A percentile compares a stretch with the other conserved stretches of the same genome.
phyloP scores from a whole-genome alignment of 2,797 vertebrate genomes.

The Falco concolor region DNA sequence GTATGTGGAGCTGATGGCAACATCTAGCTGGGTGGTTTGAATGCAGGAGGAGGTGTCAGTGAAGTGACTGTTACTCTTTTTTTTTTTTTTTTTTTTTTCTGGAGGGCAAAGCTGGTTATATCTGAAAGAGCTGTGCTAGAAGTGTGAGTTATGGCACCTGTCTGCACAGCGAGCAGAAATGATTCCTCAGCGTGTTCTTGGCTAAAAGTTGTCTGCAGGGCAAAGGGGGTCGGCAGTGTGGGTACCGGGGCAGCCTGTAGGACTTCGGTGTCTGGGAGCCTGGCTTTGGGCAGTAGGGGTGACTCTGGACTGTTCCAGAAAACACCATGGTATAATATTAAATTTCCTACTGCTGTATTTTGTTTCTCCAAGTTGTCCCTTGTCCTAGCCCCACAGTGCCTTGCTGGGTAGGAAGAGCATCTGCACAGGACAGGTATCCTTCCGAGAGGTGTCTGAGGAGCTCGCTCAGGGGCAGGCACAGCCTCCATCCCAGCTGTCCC shows the following conservation, averaged over 20 bases:
- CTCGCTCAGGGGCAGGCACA: neutral
- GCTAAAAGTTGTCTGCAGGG: neutral
- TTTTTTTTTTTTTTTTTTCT: neutral
- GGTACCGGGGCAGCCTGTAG: neutral
- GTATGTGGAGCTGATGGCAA: neutral
- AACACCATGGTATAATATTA: neutral
- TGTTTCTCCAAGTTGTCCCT: neutral
- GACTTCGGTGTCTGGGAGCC: neutral
- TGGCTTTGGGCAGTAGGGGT: neutral
- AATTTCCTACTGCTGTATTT: neutral
- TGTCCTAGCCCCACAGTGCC: neutral
- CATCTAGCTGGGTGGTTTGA: neutral
- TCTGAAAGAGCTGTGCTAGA: neutral
- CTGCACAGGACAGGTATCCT: rapidly evolving
- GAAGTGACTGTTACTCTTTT: neutral
- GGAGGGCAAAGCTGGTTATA: neutral
- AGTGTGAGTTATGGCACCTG: constrained; percentile 1
- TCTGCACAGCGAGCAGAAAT: neutral
- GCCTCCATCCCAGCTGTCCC: neutral
- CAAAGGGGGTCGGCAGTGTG: neutral
- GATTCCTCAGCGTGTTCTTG: neutral
- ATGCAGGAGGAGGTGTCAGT: neutral
- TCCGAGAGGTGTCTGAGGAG: neutral
- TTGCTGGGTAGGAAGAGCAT: neutral
- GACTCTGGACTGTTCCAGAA: neutral